Evolutionary conservation across 2,797 vertebrate genomes (phyloP).

Genomic region (Microcaecilia unicolor): DNA sequence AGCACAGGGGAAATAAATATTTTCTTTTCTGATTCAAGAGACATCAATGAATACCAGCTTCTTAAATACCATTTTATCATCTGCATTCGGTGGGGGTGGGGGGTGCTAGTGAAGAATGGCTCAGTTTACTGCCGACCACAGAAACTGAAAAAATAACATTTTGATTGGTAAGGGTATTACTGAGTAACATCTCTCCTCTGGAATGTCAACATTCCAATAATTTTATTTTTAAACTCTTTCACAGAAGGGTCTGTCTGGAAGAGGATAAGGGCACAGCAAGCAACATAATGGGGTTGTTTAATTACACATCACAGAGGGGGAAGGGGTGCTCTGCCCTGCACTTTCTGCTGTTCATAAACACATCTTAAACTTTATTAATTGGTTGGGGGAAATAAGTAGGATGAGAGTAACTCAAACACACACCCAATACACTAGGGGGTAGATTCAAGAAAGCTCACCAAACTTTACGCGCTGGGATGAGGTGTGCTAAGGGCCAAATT

Average conservation of each 20-base stretch:
- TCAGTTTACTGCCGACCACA: slow-evolving; percentile 6
- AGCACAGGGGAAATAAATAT: slow-evolving; percentile 69
- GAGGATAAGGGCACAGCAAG: neutral
- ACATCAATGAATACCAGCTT: slow-evolving; percentile 48
- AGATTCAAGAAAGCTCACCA: too few species aligned
- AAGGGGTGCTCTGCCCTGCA: too few species aligned
- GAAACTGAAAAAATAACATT: slow-evolving; percentile 13
- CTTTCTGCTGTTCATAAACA: too few species aligned
- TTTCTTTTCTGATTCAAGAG: slow-evolving; percentile 60
- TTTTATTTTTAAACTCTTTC: neutral
- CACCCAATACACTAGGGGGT: too few species aligned
- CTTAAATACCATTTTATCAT: slow-evolving; percentile 46
- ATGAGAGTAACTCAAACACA: too few species aligned
- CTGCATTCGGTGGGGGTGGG: neutral
- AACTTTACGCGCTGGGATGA: too few species aligned
- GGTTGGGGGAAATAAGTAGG: too few species aligned
- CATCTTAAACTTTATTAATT: too few species aligned
- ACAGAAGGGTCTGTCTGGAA: neutral
- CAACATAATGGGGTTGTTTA: neutral
- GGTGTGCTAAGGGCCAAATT: too few species aligned
- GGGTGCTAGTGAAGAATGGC: neutral
- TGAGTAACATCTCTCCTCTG: neutral
- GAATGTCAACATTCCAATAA: slow-evolving; percentile 3
- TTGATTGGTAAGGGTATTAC: neutral
- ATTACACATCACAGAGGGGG: too few species aligned